These are phyloP conservation scores for Drosophila lacicola DNA, from an alignment of 2,888 invertebrate species.

Conservation along the genomic window DNA sequence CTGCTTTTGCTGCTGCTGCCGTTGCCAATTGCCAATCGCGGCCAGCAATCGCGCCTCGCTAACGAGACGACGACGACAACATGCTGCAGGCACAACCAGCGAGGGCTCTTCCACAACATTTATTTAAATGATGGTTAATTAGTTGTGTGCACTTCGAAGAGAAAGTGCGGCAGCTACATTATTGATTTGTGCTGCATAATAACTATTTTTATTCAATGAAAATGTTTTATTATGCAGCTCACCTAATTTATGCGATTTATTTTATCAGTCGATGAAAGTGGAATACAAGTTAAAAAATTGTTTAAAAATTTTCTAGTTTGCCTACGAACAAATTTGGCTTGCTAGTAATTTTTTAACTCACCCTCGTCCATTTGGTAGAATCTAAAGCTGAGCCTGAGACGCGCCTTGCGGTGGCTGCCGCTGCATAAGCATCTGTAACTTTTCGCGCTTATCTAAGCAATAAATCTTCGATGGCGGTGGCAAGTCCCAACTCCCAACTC, in stretches of 20 bases:
- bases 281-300: too few relatives aligned
- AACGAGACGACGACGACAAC: slow-evolving; percentile 78
- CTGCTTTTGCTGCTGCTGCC: slow-evolving; percentile 29
- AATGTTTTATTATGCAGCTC: neutral
- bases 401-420: slow-evolving; percentile 73
- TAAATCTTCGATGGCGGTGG: slow-evolving; percentile 82
- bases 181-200: too few relatives aligned
- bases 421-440: slow-evolving; percentile 84
- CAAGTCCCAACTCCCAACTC: slow-evolving; percentile 63
- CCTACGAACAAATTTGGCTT: neutral
- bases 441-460: slow-evolving; percentile 83
- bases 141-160: slow-evolving; percentile 1
- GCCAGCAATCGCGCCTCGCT: slow-evolving; percentile 76
- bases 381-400: slow-evolving; percentile 58
- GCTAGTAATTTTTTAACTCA: neutral
- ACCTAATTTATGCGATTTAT: slow-evolving; percentile 6
- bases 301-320: too few relatives aligned
- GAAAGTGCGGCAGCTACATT: neutral
- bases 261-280: neutral
- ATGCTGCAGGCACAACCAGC: slow-evolving; percentile 71
- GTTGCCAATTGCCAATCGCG: slow-evolving; percentile 78
- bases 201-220: neutral
- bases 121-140: slow-evolving; percentile 16
- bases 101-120: slow-evolving; percentile 48
- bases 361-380: slow-evolving; percentile 63